These are phyloP conservation scores for Zosterops pallidus DNA, from an alignment of 2,113 vertebrate species.

Conservation along the genomic window DNA sequence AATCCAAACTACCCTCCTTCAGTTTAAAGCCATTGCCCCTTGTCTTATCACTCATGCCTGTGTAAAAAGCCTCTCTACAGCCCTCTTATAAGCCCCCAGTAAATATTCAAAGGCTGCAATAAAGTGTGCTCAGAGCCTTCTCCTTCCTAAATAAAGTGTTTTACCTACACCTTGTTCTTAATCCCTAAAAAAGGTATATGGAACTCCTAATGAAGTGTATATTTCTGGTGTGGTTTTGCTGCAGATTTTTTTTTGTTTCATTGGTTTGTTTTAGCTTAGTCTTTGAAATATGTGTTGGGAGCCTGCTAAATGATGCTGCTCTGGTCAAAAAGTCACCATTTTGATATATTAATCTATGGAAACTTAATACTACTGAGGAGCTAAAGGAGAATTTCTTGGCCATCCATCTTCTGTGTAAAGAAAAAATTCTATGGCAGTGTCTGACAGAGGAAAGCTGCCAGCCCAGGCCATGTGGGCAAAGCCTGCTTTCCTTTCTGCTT, in stretches of 20 bases:
- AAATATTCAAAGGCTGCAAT: not conserved
- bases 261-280: not conserved
- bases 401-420: fast-evolving
- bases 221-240: not conserved
- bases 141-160: not conserved
- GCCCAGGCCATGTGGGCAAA: not conserved
- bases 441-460: not conserved
- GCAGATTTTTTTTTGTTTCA: fast-evolving
- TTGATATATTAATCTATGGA: not conserved
- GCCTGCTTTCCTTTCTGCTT: not conserved
- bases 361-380: not conserved
- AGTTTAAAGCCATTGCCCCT: not conserved
- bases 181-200: not conserved
- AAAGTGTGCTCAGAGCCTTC: not conserved
- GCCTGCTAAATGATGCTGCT: not conserved
- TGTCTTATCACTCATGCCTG: not conserved
- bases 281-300: not conserved
- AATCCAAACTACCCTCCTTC: not conserved
- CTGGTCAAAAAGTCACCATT: not conserved
- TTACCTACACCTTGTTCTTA: not conserved
- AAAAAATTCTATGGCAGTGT: not conserved
- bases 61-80: not conserved
- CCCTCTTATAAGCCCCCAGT: not conserved
- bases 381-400: not conserved
- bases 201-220: fast-evolving